Conservation (phyloP, 2,797 vertebrate genomes). For the Ficedula albicollis region DNA sequence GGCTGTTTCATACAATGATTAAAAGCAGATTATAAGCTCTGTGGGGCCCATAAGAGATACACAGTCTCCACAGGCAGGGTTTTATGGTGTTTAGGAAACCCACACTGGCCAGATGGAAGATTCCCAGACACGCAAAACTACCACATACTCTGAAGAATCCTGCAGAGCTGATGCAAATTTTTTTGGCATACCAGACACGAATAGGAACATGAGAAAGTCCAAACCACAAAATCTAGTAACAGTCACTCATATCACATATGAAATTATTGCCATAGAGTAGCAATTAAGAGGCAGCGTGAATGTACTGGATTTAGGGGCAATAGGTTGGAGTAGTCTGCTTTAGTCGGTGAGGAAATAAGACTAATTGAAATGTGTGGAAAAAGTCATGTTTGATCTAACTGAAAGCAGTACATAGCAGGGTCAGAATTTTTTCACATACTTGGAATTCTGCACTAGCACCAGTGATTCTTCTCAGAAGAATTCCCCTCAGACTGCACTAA, state of each 20-base stretch:
- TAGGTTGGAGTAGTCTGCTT: conserved; percentile 14
- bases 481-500: background rate
- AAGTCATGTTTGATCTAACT: conserved; percentile 36
- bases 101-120: conserved; percentile 38
- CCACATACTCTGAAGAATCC: conserved; percentile 36
- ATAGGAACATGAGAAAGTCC: conserved; percentile 3
- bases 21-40: conserved; percentile 55
- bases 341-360: conserved; percentile 21
- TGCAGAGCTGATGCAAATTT: conserved; percentile 8
- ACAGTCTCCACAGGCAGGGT: conserved; percentile 5
- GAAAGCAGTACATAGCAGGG: background rate
- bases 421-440: conserved; percentile 55
- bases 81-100: conserved; percentile 51
- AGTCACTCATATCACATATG: background rate
- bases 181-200: background rate
- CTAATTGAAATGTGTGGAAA: conserved; percentile 39
- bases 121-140: conserved; percentile 49
- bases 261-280: background rate
- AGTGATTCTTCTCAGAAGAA: conserved; percentile 25
- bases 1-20: conserved; percentile 27
- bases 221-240: conserved; percentile 4
- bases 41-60: conserved; percentile 24
- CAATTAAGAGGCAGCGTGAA: conserved; percentile 2
- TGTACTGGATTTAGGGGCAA: background rate
- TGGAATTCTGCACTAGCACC: conserved; percentile 17